Base-by-base conservation (phyloP, 2,113 vertebrate genomes). In the Lycaon pictus region DNA sequence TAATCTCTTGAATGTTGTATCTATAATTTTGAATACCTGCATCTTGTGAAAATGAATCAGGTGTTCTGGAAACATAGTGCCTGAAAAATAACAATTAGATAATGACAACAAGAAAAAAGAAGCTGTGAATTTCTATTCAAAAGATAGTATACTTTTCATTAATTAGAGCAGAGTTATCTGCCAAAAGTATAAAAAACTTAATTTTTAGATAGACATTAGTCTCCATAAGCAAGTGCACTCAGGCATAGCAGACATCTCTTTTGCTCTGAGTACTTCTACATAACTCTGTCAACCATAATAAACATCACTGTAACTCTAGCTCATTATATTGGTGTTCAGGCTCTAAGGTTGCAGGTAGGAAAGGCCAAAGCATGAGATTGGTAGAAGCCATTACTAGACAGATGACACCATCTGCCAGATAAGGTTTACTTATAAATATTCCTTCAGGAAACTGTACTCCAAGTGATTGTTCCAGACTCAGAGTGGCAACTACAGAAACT, bases 201-300 rank as follows among this genome's bases (percentile, higher is more conserved):
- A 71, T 72, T 67, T 95, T 93, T 85, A 86, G 53, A 77, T 56
- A 96, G 72, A 65, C 12, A 48, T 56, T 88, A 35, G 27, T 82
- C 67, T 82, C 12, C 11, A 63, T 51, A 83, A 94, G 60, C 93
- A 86, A 48, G 81, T 88, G 84, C 29, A 67, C 15, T 72, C 55
- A 67, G 55, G 77, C 85, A 43, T 43, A 72, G 43, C 56, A 15
- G 27, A 23, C 2, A 1, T 58, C 11, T 37, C 37, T 79, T 72
- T 69, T 84, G 62, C 65, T 80, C 25, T 72, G 60, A 93, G 85
- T 60, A 37, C n/a, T 82, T 94, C 90, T 71, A 32, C 16, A 63
- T 63, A 82, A 72, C 69, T 71, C 87, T 93, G 84, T 93, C 96
- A 97, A 35, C 65, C 16, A 1, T 32, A 48, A 88, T 72, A 88